Conservation (phyloP, 2,797 vertebrate species). For the Crocidura indochinensis region DNA sequence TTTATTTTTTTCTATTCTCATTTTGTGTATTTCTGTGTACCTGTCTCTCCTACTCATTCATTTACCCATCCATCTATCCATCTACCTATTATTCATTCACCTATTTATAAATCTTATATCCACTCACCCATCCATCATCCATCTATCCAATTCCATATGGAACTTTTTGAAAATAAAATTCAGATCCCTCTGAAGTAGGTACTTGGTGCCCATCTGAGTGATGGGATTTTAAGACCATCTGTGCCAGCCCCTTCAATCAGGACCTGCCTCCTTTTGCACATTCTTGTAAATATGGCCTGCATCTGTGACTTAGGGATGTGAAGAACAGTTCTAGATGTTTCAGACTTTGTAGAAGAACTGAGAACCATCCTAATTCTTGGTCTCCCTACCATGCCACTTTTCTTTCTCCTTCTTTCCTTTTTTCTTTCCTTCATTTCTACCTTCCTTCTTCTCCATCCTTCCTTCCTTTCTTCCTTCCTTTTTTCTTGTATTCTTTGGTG, state of each 20-base stretch:
- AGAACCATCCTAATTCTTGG: too few relatives aligned
- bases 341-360: neutral
- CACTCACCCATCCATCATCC: neutral
- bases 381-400: too few relatives aligned
- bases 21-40: neutral
- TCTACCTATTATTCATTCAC: neutral
- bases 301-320: neutral
- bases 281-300: neutral
- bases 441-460: neutral
- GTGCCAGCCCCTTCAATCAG: neutral
- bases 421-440: too few relatives aligned
- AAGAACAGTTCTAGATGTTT: neutral
- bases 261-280: constrained; percentile 6
- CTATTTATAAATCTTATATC: neutral
- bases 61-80: neutral
- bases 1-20: neutral
- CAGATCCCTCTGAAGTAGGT: neutral
- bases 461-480: too few relatives aligned
- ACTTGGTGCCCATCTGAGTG: neutral
- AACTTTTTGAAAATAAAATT: neutral
- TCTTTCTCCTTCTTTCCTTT: too few relatives aligned
- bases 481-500: neutral
- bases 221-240: neutral
- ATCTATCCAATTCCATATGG: neutral
- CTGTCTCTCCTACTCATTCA: neutral